Percentiles rank a stretch among this genome's conserved stretches.
These are phyloP conservation scores for Microtus pennsylvanicus DNA, from an alignment of 2,113 vertebrate species.

Conservation along the genomic window DNA sequence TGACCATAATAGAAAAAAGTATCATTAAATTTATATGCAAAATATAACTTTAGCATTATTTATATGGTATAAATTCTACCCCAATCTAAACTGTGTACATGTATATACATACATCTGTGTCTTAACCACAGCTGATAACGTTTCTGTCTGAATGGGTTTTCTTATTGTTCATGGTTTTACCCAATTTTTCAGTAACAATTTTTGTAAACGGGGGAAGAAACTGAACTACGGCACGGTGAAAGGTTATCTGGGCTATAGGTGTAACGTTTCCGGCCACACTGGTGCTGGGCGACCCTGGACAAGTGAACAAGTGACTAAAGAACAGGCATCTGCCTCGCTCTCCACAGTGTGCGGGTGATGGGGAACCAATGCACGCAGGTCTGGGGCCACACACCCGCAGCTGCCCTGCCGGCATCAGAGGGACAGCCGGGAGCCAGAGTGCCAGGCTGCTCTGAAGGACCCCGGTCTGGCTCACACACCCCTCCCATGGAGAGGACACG, in stretches of 20 bases:
- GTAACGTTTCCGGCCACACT: background rate
- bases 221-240: background rate
- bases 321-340: background rate
- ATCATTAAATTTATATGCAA: background rate
- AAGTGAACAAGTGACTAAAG: background rate
- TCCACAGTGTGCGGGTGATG: accelerated
- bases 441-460: too few relatives aligned
- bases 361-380: background rate
- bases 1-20: background rate
- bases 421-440: too few relatives aligned
- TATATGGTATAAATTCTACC: background rate
- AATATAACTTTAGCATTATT: background rate
- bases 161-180: background rate
- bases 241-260: background rate
- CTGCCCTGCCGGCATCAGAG: background rate
- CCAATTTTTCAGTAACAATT: slow-evolving; percentile 16
- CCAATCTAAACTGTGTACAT: background rate
- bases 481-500: background rate
- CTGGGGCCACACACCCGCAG: background rate
- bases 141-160: background rate
- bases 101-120: accelerated
- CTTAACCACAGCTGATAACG: background rate
- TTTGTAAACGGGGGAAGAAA: background rate
- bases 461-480: accelerated
- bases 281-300: background rate